phyloP scores from a whole-genome alignment of 1,140 invertebrate species.

The Drosophila mojavensis region DNA sequence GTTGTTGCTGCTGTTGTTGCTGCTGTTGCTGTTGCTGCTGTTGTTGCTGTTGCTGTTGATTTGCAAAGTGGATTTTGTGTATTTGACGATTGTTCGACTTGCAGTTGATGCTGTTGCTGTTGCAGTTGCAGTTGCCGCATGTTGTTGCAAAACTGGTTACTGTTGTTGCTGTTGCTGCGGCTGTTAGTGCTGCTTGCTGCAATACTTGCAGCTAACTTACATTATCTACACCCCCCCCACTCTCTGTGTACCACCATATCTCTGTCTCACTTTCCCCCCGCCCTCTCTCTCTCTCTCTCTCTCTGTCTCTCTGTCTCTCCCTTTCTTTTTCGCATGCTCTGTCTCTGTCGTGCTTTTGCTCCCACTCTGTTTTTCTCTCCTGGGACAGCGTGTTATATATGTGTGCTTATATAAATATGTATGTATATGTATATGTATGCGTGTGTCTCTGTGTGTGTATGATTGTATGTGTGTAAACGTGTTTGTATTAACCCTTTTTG shows the following conservation, averaged over 20 bases:
- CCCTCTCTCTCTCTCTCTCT: conserved; percentile 6
- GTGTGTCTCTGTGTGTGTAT: background rate
- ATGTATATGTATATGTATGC: conserved; percentile 6
- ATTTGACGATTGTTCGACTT: conserved; percentile 79
- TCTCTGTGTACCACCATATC: conserved; percentile 15
- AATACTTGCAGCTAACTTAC: conserved; percentile 57
- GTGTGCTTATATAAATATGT: background rate
- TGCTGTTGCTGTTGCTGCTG: no score
- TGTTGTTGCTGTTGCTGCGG: conserved; percentile 26
- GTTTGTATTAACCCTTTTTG: no score
- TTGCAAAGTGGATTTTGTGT: conserved; percentile 80
- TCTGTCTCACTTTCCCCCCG: background rate
- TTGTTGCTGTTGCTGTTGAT: conserved; percentile 67
- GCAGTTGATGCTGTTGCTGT: conserved; percentile 33
- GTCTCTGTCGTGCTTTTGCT: background rate
- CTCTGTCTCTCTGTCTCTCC: background rate
- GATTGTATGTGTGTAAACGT: background rate
- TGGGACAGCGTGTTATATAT: background rate
- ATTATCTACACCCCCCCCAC: background rate
- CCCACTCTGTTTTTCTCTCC: conserved; percentile 10
- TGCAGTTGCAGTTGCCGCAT: conserved; percentile 20
- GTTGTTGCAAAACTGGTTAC: no score
- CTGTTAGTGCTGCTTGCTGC: conserved; percentile 23
- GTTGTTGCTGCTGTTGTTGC: no score
- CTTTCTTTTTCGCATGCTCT: background rate